A percentile compares a stretch with the other conserved stretches of the same genome.
Conservation (phyloP, 1,140 invertebrate species). For the Sinella curviseta region DNA sequence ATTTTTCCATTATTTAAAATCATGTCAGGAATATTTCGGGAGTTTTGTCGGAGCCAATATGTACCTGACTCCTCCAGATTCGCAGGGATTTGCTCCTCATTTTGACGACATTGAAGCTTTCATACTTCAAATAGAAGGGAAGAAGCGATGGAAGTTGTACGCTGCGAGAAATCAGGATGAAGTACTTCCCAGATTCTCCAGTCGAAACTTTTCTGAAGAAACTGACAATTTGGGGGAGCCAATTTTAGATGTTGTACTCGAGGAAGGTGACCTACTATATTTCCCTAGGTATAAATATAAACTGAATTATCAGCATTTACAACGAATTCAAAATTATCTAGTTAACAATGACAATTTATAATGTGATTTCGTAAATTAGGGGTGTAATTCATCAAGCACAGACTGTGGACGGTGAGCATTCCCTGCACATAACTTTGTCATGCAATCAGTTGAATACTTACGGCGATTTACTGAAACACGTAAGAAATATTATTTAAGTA, state of each 20-base stretch:
- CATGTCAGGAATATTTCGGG: constrained; percentile 78
- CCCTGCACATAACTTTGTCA: constrained; percentile 89
- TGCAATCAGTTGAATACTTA: constrained; percentile 88
- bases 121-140: constrained; percentile 92
- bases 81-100: constrained; percentile 97
- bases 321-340: too few species aligned
- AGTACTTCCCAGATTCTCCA: constrained; percentile 75
- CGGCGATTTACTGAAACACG: constrained; percentile 80
- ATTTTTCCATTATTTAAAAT: too few species aligned
- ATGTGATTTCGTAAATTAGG: too few species aligned
- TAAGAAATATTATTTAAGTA: constrained; percentile 49
- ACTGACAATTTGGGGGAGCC: constrained; percentile 73
- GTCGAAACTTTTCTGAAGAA: constrained; percentile 72
- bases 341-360: too few species aligned
- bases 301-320: too few species aligned
- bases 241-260: constrained; percentile 75
- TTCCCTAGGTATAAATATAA: constrained; percentile 54
- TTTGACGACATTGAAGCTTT: constrained; percentile 99
- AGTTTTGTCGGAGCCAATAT: constrained; percentile 92
- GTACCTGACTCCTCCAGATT: constrained; percentile 91
- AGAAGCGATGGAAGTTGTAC: constrained; percentile 92
- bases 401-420: constrained; percentile 74
- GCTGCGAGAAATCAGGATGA: constrained; percentile 65
- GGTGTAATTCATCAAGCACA: constrained; percentile 90
- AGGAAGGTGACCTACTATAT: constrained; percentile 89